A percentile compares a stretch with the other conserved stretches of the same genome.
phyloP scores from a whole-genome alignment of 2,113 vertebrate genomes.

The Psammodynastes pulverulentus region DNA sequence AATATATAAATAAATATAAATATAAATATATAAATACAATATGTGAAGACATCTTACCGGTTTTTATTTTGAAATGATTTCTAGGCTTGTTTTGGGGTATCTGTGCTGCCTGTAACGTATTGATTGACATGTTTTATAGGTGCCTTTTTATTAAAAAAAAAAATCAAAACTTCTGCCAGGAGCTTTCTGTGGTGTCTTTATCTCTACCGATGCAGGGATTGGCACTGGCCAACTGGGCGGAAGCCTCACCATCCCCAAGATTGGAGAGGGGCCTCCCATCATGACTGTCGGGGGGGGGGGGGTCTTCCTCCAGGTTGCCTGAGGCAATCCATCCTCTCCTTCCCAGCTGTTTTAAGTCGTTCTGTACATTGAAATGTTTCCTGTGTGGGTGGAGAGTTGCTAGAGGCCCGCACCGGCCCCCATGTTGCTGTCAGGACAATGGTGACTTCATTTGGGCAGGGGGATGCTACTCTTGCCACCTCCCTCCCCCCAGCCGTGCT shows the following conservation, averaged over 20 bases:
- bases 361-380: not conserved
- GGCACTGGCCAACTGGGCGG: not conserved
- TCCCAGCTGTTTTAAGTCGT: not conserved
- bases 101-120: slow-evolving; percentile 82
- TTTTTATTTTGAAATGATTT: slow-evolving; percentile 82
- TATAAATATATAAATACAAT: slow-evolving; percentile 82
- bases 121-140: slow-evolving; percentile 85
- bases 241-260: not conserved
- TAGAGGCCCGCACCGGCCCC: not conserved
- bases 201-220: not conserved
- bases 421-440: not conserved
- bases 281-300: too few relatives aligned
- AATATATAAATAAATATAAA: slow-evolving; percentile 77
- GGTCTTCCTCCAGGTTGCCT: not conserved
- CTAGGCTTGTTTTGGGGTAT: slow-evolving; percentile 82
- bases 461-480: not conserved
- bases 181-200: not conserved
- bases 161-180: slow-evolving; percentile 56
- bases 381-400: not conserved
- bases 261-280: not conserved
- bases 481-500: not conserved
- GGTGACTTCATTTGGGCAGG: not conserved
- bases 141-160: slow-evolving; percentile 84
- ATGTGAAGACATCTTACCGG: slow-evolving; percentile 79
- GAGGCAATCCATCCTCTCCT: not conserved